Base-by-base conservation (phyloP, 2,888 invertebrate species). In the Parnassius mnemosyne region DNA sequence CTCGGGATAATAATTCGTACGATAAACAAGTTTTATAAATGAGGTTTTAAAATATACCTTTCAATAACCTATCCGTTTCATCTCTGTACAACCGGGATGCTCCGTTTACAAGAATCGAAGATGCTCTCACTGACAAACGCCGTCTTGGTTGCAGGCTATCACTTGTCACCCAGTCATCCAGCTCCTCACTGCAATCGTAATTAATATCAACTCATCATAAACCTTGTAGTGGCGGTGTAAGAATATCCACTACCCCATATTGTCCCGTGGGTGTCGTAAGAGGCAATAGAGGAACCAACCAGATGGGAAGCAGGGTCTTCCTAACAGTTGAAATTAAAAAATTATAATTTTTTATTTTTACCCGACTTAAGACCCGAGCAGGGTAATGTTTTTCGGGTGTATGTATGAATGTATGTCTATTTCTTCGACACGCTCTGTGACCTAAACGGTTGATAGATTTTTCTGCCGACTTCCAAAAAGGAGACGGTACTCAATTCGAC, bases 41-140 rank as follows among this genome's bases (percentile, higher is more conserved):
- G 25, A 25, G 5, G 25, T 25, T 25, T 25, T 25, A 25, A 25
- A 5, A 25, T 25, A 25, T 49, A 54, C 54, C 54, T 54, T 54
- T 42, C 0, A 54, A 11, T 3, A 54, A 43, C 1, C 20, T 13
- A 3, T 54, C 43, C 3, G 20, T 10, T 54, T 44, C 54, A 10
- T 42, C 10, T 34, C 44, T 44, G 16, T 43, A 25, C 12, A 54
- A 44, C 7, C 54, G 54, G 2, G 20, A 16, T 1, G 54, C 44
- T 43, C 54, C 54, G 54, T 54, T 44, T 10, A 54, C 10, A 10
- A 54, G 44, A 2, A 54, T 16, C 54, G 54, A 16, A 3, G 54
- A 54, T 3, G 54, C 9, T 44, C 44, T 54, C 44, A 54, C 20
- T 1, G 54, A 43, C 10, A 54, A n/a, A 10, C 54, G 54, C 3